These are phyloP conservation scores for Xenus cinereus DNA, from an alignment of 2,113 vertebrate species.

Conservation along the genomic window DNA sequence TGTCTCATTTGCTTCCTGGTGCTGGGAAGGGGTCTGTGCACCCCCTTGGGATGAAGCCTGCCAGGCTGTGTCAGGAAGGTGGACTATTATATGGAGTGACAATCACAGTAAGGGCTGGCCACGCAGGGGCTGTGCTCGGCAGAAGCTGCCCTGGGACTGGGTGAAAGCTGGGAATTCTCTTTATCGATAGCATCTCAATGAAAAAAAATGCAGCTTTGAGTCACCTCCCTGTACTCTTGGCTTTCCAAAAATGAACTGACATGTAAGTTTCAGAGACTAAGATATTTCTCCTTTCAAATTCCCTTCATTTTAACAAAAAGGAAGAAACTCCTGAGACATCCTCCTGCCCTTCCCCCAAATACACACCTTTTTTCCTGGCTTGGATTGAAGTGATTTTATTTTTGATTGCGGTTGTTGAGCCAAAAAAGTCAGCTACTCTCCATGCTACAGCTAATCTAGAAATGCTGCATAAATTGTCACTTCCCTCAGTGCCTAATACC, in stretches of 20 bases:
- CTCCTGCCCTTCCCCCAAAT: neutral
- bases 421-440: neutral
- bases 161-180: neutral
- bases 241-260: neutral
- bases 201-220: neutral
- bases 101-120: neutral
- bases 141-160: neutral
- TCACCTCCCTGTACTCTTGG: neutral
- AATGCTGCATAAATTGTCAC: slow-evolving; percentile 51
- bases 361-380: neutral
- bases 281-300: neutral
- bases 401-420: neutral
- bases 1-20: neutral
- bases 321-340: neutral
- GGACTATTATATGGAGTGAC: neutral
- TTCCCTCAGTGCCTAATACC: neutral
- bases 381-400: neutral
- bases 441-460: neutral
- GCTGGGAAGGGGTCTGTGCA: neutral
- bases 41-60: neutral
- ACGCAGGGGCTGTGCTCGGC: neutral
- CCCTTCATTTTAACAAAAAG: neutral
- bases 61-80: neutral
- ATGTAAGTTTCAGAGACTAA: neutral
- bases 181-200: neutral